Base-by-base conservation (phyloP, 2,888 invertebrate species). In the Acrobasis suavella region DNA sequence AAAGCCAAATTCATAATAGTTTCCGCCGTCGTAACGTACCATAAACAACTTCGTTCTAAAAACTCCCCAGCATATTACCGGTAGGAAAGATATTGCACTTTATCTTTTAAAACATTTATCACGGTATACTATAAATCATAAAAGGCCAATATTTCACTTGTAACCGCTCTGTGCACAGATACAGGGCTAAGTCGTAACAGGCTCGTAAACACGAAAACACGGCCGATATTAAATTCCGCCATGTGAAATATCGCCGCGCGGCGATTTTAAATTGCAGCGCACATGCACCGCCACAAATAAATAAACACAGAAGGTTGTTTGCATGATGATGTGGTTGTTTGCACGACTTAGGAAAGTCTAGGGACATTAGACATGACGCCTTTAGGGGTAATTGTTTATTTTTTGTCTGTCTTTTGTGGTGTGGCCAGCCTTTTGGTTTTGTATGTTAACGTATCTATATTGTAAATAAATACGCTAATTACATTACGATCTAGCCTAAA, bases 211-310 rank as follows among this genome's bases (percentile, higher is more conserved):
- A 70, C 62, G 62, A 64, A 62, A 62, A 63, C 66, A 61, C 65
- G 65, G 62, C 56, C 69, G 71, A 72, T 77, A 78, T 78, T 78
- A 78, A 78, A 78, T 78, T 78, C 78, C 76, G 15, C 56, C 32
- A 64, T 64, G 73, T 75, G 72, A 78, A 71, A 75, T 76, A 76
- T 76, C 62, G 72, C 65, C 60, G 65, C 58, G 62, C 62, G 52
- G 65, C 68, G 69, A 69, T 73, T 76, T 73, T 67, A 78, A 72
- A 75, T 73, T 72, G 70, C 72, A 58, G 42, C 64, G 46, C 39
- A 38, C 50, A 60, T 60, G 60, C 50, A 38, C 17, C 32, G 49
- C 32, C 32, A 50, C 37, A 50, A 15, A n/a, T 22, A 50, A 59
- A 2, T n/a, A 15, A 37, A 1, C 14, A 42, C 42, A 56, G 42